These are phyloP conservation scores for Syncerus caffer DNA, from an alignment of 2,797 vertebrate genomes.

Conservation along the genomic window DNA sequence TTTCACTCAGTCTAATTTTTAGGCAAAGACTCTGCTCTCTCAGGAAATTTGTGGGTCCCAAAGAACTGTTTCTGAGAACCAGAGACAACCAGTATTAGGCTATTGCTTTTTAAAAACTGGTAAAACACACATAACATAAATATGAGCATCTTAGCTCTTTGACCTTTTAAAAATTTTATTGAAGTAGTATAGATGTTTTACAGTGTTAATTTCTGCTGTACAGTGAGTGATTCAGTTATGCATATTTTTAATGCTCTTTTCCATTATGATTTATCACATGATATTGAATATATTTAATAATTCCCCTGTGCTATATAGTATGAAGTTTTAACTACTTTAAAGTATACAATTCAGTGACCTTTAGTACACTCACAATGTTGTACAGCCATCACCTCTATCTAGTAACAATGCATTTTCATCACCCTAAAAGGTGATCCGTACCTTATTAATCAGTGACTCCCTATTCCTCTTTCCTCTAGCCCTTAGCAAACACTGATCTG, in stretches of 20 bases:
- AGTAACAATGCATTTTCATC: background rate
- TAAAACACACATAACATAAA: background rate
- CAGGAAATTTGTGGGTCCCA: background rate
- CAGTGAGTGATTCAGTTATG: background rate
- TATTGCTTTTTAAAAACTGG: background rate
- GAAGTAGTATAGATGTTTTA: background rate
- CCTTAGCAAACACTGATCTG: background rate
- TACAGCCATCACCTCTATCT: background rate
- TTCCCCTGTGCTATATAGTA: background rate
- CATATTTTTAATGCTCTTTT: background rate
- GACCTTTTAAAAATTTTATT: background rate
- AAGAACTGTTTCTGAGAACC: conserved; percentile 15
- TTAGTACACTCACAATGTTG: background rate
- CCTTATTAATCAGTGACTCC: background rate
- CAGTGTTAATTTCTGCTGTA: background rate
- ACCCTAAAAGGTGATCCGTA: background rate
- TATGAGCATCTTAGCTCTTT: background rate
- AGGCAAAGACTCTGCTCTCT: background rate
- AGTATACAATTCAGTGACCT: background rate
- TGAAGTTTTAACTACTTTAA: background rate
- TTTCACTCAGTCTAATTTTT: background rate
- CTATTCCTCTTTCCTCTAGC: background rate
- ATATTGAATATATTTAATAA: background rate
- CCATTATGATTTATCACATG: background rate
- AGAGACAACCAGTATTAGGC: background rate